Evolutionary conservation across 2,888 invertebrate genomes (phyloP), one percentile per base, ranked within the genome.

Genomic region (Stenodera caucasica): DNA sequence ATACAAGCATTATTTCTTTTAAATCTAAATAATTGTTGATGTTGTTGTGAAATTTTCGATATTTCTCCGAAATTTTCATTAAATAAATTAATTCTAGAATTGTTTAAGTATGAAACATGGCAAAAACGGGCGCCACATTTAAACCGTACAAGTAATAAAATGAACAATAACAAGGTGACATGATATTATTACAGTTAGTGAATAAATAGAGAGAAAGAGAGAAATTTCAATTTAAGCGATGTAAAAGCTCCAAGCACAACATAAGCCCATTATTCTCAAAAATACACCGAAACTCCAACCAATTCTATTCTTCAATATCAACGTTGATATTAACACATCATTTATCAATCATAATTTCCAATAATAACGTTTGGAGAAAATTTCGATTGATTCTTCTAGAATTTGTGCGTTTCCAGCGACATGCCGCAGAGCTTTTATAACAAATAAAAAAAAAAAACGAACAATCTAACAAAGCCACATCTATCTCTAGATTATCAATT

Each of bases 351-450:
- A 57, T 59, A 60, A 55, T 60, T 63, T 60, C 63, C 59, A 52
- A 56, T 29, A 29, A 52, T 57, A 56, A 21, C 21, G 32, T 51
- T 57, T 32, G 9, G 21, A 1, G 11, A 12, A 18, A 5, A 8
- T 14, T 37, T n/a, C 23, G 18, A 26, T 49, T 35, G 6, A 14
- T 35, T 35, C 14, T 35, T 35, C 14, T 35, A 35, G 11, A 35
- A 35, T 14, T 35, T 11, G 14, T 5, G 15, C 32, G n/a, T 30
- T 30, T 29, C 30, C 9, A 30, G 54, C 30, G 54, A 52, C 59
- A 66, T 66, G 64, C 66, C 62, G 66, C 81, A 81, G 82, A 82
- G 82, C 82, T 40, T 37, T 37, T 7, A n/a, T n/a, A n/a, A n/a
- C n/a, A n/a, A n/a, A n/a, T 40, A 8, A 11, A 2, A 3, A 0